These are phyloP conservation scores for Archips xylosteana DNA, from an alignment of 2,888 invertebrate species.

Conservation along the genomic window DNA sequence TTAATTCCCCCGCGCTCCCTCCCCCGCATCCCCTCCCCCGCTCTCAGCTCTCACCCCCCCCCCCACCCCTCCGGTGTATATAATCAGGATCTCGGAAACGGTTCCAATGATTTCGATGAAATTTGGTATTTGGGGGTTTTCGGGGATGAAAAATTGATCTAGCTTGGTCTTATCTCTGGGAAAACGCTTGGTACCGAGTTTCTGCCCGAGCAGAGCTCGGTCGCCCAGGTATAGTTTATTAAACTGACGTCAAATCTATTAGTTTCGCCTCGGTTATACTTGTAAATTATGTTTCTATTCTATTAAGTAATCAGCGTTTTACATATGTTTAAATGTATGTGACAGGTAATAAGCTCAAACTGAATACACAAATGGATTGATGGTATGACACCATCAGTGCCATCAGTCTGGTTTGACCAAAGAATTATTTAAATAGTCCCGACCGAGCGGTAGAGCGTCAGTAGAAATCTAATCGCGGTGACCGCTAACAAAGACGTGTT, in stretches of 20 bases:
- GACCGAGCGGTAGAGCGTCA: background rate
- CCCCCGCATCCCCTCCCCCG: too few species aligned
- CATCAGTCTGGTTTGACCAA: background rate
- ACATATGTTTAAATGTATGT: slow-evolving; percentile 1
- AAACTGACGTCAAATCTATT: background rate
- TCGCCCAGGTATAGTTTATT: too few species aligned
- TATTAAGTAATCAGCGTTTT: slow-evolving; percentile 5
- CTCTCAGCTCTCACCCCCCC: too few species aligned
- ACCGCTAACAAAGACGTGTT: slow-evolving; percentile 32
- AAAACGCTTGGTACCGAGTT: too few species aligned
- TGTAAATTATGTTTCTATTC: background rate
- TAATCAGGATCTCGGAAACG: too few species aligned
- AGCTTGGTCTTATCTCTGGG: too few species aligned
- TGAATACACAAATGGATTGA: slow-evolving; percentile 9
- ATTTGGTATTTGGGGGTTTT: too few species aligned
- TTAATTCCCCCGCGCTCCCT: too few species aligned
- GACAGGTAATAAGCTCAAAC: slow-evolving; percentile 10
- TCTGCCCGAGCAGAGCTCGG: too few species aligned
- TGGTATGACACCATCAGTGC: background rate
- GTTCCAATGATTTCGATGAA: too few species aligned
- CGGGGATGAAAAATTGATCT: too few species aligned
- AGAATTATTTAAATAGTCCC: background rate
- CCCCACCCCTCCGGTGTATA: too few species aligned
- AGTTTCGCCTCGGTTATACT: background rate
- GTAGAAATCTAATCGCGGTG: slow-evolving; percentile 24